Base-by-base conservation (phyloP, 2,888 invertebrate species). In the Lasius fuliginosus region DNA sequence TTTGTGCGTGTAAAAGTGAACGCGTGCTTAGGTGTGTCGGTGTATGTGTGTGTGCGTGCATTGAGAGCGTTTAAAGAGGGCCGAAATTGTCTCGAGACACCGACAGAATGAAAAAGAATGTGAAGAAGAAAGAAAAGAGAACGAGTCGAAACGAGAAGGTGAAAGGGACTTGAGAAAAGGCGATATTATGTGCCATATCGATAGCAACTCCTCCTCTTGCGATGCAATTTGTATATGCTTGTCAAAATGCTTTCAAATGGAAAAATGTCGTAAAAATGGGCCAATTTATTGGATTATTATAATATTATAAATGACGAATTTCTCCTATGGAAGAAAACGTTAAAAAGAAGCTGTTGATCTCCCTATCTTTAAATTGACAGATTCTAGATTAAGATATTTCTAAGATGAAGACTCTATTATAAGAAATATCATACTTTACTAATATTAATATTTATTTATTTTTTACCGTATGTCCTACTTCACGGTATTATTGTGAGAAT, bases 1-100 rank as follows among this genome's bases (percentile, higher is more conserved):
- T 86, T 86, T 87, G 86, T 89, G 76, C 86, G 79, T 84, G 88
- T 90, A 88, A 90, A 89, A 90, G 84, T 88, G 85, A 81, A 85
- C 85, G 75, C 87, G 73, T 73, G 82, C 77, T 53, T 60, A 65
- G 49, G 18, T 69, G 77, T 67, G 64, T 65, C 27, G 36, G 58
- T 83, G 83, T 53, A n/a, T n/a, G 6, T 53, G n/a, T n/a, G 74
- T 23, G 77, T 73, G 69, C 56, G 18, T 53, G 69, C 62, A 83
- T 64, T 65, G 68, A 85, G 85, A 86, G 67, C 81, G 82, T 87
- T 89, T 87, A 89, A 90, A 91, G 89, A 91, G 90, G 79, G 83
- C 84, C 85, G 85, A 90, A 91, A 91, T 88, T 90, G 91, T 89
- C 90, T 84, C 83, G 86, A 76, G 75, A 69, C 76, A 81, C 62